A percentile compares a stretch with the other conserved stretches of the same genome.
Evolutionary conservation across 2,888 invertebrate species (phyloP).

Genomic region (Nomada goodeniana): DNA sequence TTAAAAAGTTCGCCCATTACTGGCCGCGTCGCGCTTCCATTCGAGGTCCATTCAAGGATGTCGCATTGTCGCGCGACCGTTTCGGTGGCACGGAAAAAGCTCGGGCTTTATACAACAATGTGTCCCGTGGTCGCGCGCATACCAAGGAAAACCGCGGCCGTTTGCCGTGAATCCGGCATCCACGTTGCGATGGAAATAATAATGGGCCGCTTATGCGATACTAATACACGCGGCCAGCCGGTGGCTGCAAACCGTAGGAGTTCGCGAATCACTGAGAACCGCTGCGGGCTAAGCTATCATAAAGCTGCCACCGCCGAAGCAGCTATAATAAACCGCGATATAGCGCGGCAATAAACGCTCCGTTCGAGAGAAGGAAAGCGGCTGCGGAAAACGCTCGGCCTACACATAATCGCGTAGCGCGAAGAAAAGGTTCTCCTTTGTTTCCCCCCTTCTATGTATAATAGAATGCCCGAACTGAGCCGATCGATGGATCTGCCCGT

Average conservation of each 20-base stretch:
- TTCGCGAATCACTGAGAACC: constrained; percentile 61
- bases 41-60: constrained; percentile 74
- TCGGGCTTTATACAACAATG: constrained; percentile 56
- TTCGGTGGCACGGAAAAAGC: constrained; percentile 56
- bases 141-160: constrained; percentile 32
- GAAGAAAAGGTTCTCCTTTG: constrained; percentile 16
- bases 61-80: constrained; percentile 73
- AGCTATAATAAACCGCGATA: constrained; percentile 49
- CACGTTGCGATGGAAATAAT: constrained; percentile 58
- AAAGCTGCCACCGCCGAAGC: constrained; percentile 57
- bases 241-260: constrained; percentile 15
- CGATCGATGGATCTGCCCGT: not conserved
- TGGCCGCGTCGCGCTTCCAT: constrained; percentile 62
- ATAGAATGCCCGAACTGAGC: not conserved
- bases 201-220: constrained; percentile 54
- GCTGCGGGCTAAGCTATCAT: constrained; percentile 58
- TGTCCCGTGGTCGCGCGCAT: constrained; percentile 36
- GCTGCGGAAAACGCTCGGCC: constrained; percentile 31
- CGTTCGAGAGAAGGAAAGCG: not conserved
- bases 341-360: constrained; percentile 47
- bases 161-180: constrained; percentile 43
- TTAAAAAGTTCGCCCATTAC: constrained; percentile 78
- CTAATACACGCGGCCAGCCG: constrained; percentile 41
- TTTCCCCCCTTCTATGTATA: too few relatives aligned
- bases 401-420: constrained; percentile 25